A percentile compares a stretch with the other conserved stretches of the same genome.
Evolutionary conservation across 2,888 invertebrate genomes (phyloP).

Genomic region (Lasioglossum lativentre): DNA sequence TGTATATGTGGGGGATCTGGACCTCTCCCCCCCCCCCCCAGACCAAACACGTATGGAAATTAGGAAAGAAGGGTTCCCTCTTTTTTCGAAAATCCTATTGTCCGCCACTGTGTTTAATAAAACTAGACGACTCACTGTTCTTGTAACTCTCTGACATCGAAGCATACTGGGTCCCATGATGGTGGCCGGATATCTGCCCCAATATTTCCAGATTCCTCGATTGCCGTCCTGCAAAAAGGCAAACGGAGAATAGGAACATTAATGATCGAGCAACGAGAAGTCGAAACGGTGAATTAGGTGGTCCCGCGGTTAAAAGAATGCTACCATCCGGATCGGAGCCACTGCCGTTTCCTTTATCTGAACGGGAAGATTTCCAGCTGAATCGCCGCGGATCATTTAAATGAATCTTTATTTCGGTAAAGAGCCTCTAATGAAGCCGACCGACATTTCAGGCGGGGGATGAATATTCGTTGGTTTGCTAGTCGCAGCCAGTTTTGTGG

Average conservation of each 20-base stretch:
- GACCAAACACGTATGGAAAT: too few species aligned
- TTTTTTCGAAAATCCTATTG: neutral
- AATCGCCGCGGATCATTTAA: slow-evolving; percentile 38
- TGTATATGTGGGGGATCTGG: too few species aligned
- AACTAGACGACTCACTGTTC: slow-evolving; percentile 73
- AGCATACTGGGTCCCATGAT: slow-evolving; percentile 73
- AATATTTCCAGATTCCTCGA: slow-evolving; percentile 77
- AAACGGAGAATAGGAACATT: slow-evolving; percentile 35
- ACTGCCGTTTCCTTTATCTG: slow-evolving; percentile 3
- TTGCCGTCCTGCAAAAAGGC: slow-evolving; percentile 77
- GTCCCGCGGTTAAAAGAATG: slow-evolving; percentile 20
- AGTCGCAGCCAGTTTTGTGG: neutral
- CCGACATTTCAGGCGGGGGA: slow-evolving; percentile 38
- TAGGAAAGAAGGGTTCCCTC: too few species aligned
- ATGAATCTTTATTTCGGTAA: slow-evolving; percentile 51
- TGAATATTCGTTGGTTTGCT: neutral
- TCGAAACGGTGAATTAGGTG: slow-evolving; percentile 47
- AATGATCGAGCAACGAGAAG: slow-evolving; percentile 33
- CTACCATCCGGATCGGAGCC: slow-evolving; percentile 15
- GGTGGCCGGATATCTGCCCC: slow-evolving; percentile 77
- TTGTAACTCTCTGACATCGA: slow-evolving; percentile 73
- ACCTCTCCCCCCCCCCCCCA: too few species aligned
- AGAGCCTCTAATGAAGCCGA: slow-evolving; percentile 54
- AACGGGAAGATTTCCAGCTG: slow-evolving; percentile 10
- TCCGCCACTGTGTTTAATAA: neutral